Evolutionary conservation across 2,888 invertebrate species (phyloP).

Genomic region (Panzeria rudis): DNA sequence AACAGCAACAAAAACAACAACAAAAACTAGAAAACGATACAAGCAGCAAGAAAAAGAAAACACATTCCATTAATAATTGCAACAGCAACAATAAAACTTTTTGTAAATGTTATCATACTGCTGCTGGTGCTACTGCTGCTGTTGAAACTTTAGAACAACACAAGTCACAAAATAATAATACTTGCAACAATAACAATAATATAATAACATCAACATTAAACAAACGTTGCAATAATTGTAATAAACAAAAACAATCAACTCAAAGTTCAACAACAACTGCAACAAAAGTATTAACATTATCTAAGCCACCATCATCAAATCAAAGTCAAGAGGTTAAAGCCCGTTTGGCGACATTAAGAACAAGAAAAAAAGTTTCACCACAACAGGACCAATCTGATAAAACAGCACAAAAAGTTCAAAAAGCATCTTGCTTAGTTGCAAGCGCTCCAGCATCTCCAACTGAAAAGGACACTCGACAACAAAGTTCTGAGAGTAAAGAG

Average conservation of each 20-base stretch:
- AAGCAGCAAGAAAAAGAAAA: slow-evolving; percentile 54
- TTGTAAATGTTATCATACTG: slow-evolving; percentile 56
- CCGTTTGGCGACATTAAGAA: slow-evolving; percentile 69
- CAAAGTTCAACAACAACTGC: slow-evolving; percentile 38
- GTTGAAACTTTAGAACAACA: slow-evolving; percentile 64
- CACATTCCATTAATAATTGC: slow-evolving; percentile 59
- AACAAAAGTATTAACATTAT: slow-evolving; percentile 42
- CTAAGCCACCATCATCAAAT: slow-evolving; percentile 42
- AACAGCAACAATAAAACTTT: slow-evolving; percentile 27
- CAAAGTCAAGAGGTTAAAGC: slow-evolving; percentile 71
- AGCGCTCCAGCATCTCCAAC: not conserved
- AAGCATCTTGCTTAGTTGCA: not conserved
- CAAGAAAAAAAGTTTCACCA: slow-evolving; percentile 46
- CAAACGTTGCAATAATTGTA: slow-evolving; percentile 47
- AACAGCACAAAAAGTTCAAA: slow-evolving; percentile 45
- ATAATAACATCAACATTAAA: slow-evolving; percentile 9
- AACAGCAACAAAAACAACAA: slow-evolving; percentile 17
- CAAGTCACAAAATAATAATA: slow-evolving; percentile 62
- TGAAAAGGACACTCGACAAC: slow-evolving; percentile 2
- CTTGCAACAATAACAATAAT: slow-evolving; percentile 24
- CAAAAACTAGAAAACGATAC: slow-evolving; percentile 30
- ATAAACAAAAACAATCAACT: slow-evolving; percentile 44
- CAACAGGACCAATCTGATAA: slow-evolving; percentile 34
- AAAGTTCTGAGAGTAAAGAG: slow-evolving; percentile 17
- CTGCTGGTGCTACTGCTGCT: slow-evolving; percentile 36